phyloP scores from a whole-genome alignment of 2,113 vertebrate genomes.

The Rhagologus leucostigma region DNA sequence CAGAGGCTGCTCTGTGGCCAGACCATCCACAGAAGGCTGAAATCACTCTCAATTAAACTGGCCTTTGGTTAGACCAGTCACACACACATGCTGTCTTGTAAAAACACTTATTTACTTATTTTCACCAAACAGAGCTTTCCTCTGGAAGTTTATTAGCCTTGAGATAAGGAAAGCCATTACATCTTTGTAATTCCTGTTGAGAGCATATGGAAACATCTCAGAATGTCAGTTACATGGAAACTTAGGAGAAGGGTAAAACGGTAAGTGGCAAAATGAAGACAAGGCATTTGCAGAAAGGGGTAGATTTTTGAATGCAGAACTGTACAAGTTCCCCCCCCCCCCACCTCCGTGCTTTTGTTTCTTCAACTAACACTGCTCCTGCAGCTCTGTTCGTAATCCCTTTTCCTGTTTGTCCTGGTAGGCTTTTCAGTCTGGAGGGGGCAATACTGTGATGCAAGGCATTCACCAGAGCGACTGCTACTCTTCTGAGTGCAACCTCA shows the following conservation, averaged over 20 bases:
- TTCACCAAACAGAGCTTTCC: neutral
- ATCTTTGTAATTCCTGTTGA: neutral
- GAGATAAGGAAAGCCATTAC: neutral
- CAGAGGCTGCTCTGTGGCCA: neutral
- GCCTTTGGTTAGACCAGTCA: neutral
- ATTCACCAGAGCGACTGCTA: neutral
- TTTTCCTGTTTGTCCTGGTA: neutral
- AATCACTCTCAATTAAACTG: neutral
- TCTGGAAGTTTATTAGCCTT: neutral
- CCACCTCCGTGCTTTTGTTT: neutral
- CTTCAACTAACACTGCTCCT: neutral
- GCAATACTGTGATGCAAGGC: neutral
- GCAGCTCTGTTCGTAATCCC: neutral
- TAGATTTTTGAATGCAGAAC: neutral
- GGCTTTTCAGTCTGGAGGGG: neutral
- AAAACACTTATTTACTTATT: neutral
- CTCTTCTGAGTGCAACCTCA: fast-evolving
- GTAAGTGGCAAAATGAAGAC: neutral
- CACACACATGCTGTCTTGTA: neutral
- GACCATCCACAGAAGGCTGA: neutral
- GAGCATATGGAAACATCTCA: neutral
- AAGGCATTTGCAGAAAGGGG: neutral
- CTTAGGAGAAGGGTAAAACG: neutral
- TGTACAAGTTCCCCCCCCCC: too few species aligned
- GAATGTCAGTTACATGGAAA: fast-evolving